These are phyloP conservation scores for Butorides virescens DNA, from an alignment of 2,113 vertebrate genomes.

Conservation along the genomic window DNA sequence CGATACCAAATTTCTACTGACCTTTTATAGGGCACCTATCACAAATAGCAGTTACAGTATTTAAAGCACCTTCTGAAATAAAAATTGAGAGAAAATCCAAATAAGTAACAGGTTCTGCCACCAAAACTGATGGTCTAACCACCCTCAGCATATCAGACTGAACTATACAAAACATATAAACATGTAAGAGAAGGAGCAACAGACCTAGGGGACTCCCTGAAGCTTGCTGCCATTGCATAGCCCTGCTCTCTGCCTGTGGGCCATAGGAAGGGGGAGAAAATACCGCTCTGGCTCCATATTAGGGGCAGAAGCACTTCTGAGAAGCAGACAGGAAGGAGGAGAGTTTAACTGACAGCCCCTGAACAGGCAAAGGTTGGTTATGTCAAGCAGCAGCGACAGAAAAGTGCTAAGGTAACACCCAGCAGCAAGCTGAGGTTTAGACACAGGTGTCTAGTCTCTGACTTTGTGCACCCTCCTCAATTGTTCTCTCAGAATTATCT, in stretches of 20 bases:
- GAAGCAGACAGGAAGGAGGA: background rate
- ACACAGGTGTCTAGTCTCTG: background rate
- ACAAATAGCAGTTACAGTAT: background rate
- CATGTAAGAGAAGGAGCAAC: background rate
- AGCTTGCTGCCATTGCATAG: background rate
- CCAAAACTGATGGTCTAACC: background rate
- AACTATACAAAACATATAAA: background rate
- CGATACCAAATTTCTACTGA: background rate
- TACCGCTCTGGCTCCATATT: background rate
- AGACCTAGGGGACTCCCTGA: background rate
- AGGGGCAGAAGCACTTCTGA: background rate
- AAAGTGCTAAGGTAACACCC: background rate
- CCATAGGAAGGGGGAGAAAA: background rate
- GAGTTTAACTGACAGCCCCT: background rate
- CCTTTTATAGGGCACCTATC: background rate
- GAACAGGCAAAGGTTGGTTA: background rate
- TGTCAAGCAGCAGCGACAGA: background rate
- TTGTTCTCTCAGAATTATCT: background rate
- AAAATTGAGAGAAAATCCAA: background rate
- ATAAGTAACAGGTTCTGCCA: background rate
- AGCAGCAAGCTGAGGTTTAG: background rate
- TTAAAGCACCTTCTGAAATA: background rate
- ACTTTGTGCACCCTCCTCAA: background rate
- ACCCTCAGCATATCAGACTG: background rate
- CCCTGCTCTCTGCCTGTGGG: background rate